Base-by-base conservation (phyloP, 2,888 invertebrate genomes). In the Lasioglossum morio region DNA sequence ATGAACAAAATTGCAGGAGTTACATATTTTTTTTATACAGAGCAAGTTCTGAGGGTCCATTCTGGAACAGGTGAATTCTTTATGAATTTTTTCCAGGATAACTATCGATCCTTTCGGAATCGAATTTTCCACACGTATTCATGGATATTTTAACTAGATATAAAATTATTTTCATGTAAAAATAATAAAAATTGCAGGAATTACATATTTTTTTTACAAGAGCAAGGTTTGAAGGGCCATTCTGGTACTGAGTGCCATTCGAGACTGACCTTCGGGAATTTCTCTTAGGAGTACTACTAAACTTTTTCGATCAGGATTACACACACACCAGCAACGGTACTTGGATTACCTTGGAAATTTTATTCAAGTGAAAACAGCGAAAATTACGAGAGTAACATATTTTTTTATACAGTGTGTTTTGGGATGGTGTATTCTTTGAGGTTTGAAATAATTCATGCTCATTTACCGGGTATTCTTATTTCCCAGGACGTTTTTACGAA, bases 281-380 rank as follows among this genome's bases (percentile, higher is more conserved):
- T 57, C n/a, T 57, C 1, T 57, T 3, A 1, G 0, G 1, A 10
- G n/a, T 3, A n/a, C 53, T 4, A 10, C 10, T 3, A 1, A n/a
- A 57, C 0, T 3, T n/a, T n/a, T 4, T 4, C 10, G 8, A 10
- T n/a, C 23, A 23, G 10, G 53, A 57, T n/a, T 57, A 10, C 3
- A 0, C 53, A 10, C 3, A 10, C 23, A 10, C n/a, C 3, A 3
- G 10, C 3, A 57, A 3, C 1, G 10, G 4, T 10, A 10, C 10
- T 57, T 10, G 10, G 0, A n/a, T 3, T 10, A 57, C 8, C 0
- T 8, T 0, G 7, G 0, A 0, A 23, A 53, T 23, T 53, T 23
- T 53, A 23, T 23, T 23, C 53, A 23, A 2, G 19, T 23, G 2
- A 48, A 48, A 23, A 2, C 8, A 23, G 2, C 2, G 1, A 23